These are phyloP conservation scores for Choloepus didactylus DNA, from an alignment of 2,797 vertebrate genomes.

Conservation along the genomic window DNA sequence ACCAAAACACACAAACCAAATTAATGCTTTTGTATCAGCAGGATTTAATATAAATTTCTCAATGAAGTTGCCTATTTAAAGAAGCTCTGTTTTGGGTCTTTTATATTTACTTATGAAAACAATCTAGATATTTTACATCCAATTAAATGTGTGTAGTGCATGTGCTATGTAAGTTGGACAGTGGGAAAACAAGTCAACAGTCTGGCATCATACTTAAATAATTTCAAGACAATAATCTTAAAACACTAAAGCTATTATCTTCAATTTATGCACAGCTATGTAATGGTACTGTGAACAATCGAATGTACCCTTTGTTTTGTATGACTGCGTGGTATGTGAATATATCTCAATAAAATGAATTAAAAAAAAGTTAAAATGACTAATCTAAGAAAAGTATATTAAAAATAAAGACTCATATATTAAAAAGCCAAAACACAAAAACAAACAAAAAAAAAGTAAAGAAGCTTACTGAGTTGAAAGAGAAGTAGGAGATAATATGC, in stretches of 20 bases:
- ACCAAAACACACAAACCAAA: neutral
- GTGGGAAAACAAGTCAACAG: neutral
- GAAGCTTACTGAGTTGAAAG: neutral
- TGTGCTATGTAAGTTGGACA: neutral
- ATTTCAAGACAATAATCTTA: too few species aligned
- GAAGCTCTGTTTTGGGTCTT: neutral
- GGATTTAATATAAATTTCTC: neutral
- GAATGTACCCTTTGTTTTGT: too few species aligned
- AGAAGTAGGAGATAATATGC: neutral
- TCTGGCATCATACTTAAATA: neutral
- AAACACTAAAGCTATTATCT: too few species aligned
- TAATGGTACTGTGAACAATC: too few species aligned
- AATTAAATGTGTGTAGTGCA: neutral
- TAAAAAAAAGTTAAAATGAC: too few species aligned
- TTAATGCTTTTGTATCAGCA: neutral
- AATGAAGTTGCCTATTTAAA: neutral
- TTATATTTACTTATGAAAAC: neutral
- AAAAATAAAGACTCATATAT: neutral
- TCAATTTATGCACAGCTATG: too few species aligned
- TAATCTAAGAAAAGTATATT: too few species aligned
- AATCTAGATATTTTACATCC: neutral
- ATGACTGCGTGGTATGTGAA: too few species aligned
- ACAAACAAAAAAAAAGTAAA: neutral
- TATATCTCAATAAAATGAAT: too few species aligned
- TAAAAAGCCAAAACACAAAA: neutral